These are phyloP conservation scores for Fulica atra DNA, from an alignment of 2,113 vertebrate genomes.

Conservation along the genomic window DNA sequence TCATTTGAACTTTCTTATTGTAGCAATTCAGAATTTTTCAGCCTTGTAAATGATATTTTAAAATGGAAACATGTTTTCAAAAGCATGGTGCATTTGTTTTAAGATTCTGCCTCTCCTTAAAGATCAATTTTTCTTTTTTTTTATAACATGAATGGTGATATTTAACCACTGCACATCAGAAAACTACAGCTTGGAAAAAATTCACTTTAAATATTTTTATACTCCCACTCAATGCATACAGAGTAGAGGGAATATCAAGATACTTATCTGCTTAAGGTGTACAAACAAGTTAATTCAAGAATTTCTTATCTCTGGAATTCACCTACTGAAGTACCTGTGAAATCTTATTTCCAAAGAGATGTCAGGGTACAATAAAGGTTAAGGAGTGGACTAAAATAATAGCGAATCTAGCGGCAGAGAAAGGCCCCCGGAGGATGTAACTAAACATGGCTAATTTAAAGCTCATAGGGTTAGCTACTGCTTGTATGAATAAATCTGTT, in stretches of 20 bases:
- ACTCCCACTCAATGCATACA: constrained; percentile 48
- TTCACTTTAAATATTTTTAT: constrained; percentile 49
- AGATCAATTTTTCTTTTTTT: background rate
- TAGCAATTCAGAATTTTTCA: constrained; percentile 1
- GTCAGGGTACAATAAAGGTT: background rate
- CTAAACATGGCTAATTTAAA: constrained; percentile 4
- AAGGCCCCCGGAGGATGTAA: background rate
- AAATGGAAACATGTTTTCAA: constrained; percentile 2
- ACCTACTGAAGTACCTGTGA: constrained; percentile 64
- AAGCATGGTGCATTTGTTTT: background rate
- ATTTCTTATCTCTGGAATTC: constrained; percentile 70
- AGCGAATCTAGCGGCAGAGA: background rate
- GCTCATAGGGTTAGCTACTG: background rate
- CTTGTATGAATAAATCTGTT: background rate
- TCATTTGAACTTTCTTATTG: constrained; percentile 55
- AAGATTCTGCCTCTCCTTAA: background rate
- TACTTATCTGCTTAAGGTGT: constrained; percentile 60
- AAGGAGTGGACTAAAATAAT: background rate
- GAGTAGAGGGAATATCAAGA: constrained; percentile 57
- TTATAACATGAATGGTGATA: background rate
- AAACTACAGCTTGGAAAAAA: constrained; percentile 9
- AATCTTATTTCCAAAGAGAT: constrained; percentile 62
- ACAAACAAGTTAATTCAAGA: constrained; percentile 71
- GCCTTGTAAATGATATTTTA: constrained; percentile 14
- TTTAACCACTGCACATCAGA: background rate